A percentile compares a stretch with the other conserved stretches of the same genome.
These are phyloP conservation scores for Tiphia femorata DNA, from an alignment of 2,888 invertebrate genomes.

Conservation along the genomic window DNA sequence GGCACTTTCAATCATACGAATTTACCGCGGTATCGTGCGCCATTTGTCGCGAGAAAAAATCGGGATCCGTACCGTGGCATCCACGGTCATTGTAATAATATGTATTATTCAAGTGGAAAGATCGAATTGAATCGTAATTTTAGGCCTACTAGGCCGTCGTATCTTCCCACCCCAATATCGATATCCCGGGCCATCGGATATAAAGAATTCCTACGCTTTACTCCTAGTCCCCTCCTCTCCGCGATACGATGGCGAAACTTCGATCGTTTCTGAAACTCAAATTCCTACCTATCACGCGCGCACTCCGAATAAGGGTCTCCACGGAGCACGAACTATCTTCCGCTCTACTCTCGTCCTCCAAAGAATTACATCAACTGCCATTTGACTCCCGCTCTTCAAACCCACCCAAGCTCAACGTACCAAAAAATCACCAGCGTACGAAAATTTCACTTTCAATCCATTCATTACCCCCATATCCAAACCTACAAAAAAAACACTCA, in stretches of 20 bases:
- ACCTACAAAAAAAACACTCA: no score
- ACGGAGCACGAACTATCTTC: no score
- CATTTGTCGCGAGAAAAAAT: constrained; percentile 4
- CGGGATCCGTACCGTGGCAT: background rate
- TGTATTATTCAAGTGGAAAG: constrained; percentile 44
- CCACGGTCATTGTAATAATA: constrained; percentile 35
- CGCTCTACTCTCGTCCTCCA: no score
- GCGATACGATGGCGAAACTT: constrained; percentile 31
- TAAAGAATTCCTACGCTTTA: constrained; percentile 28
- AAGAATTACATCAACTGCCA: no score
- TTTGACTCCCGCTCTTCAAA: background rate
- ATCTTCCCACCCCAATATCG: constrained; percentile 21
- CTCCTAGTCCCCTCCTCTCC: background rate
- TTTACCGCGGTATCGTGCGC: background rate
- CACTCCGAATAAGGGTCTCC: no score
- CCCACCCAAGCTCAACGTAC: no score
- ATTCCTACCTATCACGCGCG: background rate
- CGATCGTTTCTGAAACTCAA: constrained; percentile 33
- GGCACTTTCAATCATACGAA: background rate
- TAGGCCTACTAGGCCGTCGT: constrained; percentile 19
- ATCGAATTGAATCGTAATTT: constrained; percentile 30
- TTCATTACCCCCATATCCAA: no score
- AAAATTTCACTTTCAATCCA: no score
- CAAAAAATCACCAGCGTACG: no score
- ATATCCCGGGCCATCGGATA: constrained; percentile 12